Conservation (phyloP, 2,797 vertebrate species). For the Paratrypauchen microcephalus region DNA sequence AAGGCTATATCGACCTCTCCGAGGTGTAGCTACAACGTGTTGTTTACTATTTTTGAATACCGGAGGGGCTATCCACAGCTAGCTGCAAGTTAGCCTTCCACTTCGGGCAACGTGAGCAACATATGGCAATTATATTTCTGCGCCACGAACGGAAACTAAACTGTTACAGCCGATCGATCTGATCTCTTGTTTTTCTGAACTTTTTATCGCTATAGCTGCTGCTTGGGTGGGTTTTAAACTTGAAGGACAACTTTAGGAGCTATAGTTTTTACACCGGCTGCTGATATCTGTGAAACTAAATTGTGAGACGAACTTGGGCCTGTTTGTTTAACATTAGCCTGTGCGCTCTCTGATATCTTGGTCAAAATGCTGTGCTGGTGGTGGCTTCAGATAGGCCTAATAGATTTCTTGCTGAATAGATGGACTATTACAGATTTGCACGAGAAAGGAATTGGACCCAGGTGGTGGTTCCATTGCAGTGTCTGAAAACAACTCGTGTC, state of each 20-base stretch:
- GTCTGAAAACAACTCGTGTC: background rate
- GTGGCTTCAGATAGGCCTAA: background rate
- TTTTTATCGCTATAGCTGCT: background rate
- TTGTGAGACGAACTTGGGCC: background rate
- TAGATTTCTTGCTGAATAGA: background rate
- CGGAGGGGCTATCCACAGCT: constrained; percentile 3
- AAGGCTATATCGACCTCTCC: background rate
- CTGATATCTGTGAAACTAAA: background rate
- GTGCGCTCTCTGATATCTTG: background rate
- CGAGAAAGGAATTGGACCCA: background rate
- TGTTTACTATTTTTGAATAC: constrained; percentile 14
- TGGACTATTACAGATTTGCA: no score
- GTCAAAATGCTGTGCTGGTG: background rate
- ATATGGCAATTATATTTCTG: constrained; percentile 37
- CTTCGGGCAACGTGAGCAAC: constrained; percentile 5
- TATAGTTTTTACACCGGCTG: background rate
- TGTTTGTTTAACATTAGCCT: background rate
- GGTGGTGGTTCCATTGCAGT: background rate
- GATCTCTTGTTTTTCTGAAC: background rate
- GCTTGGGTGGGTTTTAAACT: background rate
- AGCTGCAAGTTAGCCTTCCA: constrained; percentile 11
- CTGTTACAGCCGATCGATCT: background rate
- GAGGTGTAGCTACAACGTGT: background rate
- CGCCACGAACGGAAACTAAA: constrained; percentile 21
- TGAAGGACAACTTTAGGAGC: background rate